Evolutionary conservation across 2,888 invertebrate genomes (phyloP).

Genomic region (Xiphydria camelus): DNA sequence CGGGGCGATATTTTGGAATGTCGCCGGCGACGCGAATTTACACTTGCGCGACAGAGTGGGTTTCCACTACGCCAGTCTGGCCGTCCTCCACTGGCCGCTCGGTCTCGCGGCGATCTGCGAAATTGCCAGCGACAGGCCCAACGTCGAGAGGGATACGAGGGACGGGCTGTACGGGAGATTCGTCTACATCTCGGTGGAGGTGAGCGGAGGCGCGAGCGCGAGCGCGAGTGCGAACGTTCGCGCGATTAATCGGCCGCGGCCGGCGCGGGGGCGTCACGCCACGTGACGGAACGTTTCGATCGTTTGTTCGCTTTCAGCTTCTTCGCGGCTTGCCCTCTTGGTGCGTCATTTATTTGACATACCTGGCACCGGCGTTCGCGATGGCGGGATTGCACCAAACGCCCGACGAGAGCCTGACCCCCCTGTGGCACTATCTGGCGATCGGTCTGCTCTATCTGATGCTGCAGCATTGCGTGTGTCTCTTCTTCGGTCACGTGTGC

Average conservation of each 20-base stretch:
- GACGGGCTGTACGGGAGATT: constrained; percentile 80
- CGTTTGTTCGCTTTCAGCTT: constrained; percentile 71
- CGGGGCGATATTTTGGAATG: constrained; percentile 89
- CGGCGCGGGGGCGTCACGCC: too few relatives aligned
- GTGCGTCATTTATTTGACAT: constrained; percentile 79
- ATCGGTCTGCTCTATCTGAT: constrained; percentile 48
- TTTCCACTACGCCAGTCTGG: constrained; percentile 84
- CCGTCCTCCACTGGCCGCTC: constrained; percentile 78
- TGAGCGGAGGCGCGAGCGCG: constrained; percentile 58
- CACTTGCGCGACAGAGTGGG: constrained; percentile 79
- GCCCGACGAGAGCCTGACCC: constrained; percentile 48
- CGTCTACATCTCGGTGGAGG: constrained; percentile 80
- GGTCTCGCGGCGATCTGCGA: constrained; percentile 52
- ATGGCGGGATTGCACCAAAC: constrained; percentile 79
- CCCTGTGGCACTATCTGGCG: constrained; percentile 49
- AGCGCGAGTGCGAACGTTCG: too few relatives aligned
- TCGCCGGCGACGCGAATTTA: constrained; percentile 74
- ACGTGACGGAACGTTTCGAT: too few relatives aligned
- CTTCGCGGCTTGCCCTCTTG: constrained; percentile 79
- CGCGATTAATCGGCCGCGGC: too few relatives aligned
- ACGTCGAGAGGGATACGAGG: constrained; percentile 79
- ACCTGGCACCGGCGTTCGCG: constrained; percentile 84
- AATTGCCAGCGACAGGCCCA: constrained; percentile 56
- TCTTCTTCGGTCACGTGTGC: constrained; percentile 45
- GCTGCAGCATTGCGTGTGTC: constrained; percentile 48